Evolutionary conservation across 2,113 vertebrate species (phyloP).

Genomic region (Astur gentilis): DNA sequence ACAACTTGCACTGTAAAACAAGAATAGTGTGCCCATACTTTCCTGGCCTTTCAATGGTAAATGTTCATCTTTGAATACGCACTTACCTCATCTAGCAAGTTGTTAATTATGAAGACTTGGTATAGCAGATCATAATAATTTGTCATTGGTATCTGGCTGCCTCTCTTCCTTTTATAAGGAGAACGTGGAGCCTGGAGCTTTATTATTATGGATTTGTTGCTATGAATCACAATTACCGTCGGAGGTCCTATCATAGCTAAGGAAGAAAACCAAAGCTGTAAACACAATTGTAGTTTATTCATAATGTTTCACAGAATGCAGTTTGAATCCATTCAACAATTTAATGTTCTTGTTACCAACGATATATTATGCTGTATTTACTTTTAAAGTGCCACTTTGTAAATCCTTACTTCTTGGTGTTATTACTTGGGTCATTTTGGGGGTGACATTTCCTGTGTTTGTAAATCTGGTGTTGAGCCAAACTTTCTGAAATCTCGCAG

Average conservation of each 20-base stretch:
- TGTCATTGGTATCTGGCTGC: constrained; percentile 58
- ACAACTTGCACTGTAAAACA: background rate
- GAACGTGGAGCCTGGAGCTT: constrained; percentile 58
- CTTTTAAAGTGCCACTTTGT: background rate
- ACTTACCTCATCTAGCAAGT: constrained; percentile 61
- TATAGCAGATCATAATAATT: constrained; percentile 68
- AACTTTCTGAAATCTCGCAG: background rate
- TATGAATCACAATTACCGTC: constrained; percentile 3
- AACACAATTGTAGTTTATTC: background rate
- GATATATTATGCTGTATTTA: background rate
- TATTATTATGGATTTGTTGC: constrained; percentile 43
- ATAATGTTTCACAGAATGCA: background rate
- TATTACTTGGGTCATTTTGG: background rate
- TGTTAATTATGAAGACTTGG: constrained; percentile 66
- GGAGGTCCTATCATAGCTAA: constrained; percentile 70
- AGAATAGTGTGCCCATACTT: background rate
- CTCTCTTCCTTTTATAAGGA: constrained; percentile 51
- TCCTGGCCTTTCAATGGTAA: background rate
- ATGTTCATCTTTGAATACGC: background rate
- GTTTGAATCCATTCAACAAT: background rate
- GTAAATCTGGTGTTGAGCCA: background rate
- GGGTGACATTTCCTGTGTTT: background rate
- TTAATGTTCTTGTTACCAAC: background rate
- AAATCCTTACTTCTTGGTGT: background rate
- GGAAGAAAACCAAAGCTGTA: constrained; percentile 1